A percentile compares a stretch with the other conserved stretches of the same genome.
These are phyloP conservation scores for Dicyrtomina minuta DNA, from an alignment of 2,888 invertebrate genomes.

Conservation along the genomic window DNA sequence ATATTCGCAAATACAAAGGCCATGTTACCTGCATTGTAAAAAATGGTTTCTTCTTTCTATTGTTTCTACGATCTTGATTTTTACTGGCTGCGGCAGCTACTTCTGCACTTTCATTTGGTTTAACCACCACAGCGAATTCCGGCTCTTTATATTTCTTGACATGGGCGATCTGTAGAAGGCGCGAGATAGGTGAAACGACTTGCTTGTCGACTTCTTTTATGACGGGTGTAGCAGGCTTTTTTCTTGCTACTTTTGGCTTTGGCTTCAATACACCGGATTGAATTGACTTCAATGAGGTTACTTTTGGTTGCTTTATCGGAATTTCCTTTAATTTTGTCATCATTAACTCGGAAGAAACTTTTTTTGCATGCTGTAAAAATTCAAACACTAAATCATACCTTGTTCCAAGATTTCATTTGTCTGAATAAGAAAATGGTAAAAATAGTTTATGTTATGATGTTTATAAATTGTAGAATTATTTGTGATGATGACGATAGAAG, in stretches of 20 bases:
- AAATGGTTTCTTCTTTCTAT: constrained; percentile 48
- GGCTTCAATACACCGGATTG: constrained; percentile 19
- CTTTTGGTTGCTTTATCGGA: constrained; percentile 58
- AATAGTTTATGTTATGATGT: too few relatives aligned
- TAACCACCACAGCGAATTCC: constrained; percentile 78
- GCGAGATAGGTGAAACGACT: constrained; percentile 85
- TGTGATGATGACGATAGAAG: too few relatives aligned
- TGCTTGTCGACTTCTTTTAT: constrained; percentile 57
- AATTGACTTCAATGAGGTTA: constrained; percentile 24
- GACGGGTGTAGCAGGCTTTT: constrained; percentile 45
- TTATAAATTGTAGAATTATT: too few relatives aligned
- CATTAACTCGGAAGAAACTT: constrained; percentile 91
- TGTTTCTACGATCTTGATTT: constrained; percentile 10
- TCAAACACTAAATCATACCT: background rate
- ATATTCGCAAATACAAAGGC: too few relatives aligned
- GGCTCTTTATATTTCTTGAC: constrained; percentile 89
- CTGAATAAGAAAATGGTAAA: too few relatives aligned
- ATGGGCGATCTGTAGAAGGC: constrained; percentile 91
- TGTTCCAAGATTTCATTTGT: too few relatives aligned
- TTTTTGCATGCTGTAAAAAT: constrained; percentile 69
- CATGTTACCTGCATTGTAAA: constrained; percentile 47
- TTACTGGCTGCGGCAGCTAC: background rate
- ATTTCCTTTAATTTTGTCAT: constrained; percentile 79
- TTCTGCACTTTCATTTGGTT: constrained; percentile 13
- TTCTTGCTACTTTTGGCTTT: constrained; percentile 33